Percentiles rank a stretch among this genome's conserved stretches.
phyloP scores from a whole-genome alignment of 1,140 invertebrate genomes.

The Ruditapes philippinarum region DNA sequence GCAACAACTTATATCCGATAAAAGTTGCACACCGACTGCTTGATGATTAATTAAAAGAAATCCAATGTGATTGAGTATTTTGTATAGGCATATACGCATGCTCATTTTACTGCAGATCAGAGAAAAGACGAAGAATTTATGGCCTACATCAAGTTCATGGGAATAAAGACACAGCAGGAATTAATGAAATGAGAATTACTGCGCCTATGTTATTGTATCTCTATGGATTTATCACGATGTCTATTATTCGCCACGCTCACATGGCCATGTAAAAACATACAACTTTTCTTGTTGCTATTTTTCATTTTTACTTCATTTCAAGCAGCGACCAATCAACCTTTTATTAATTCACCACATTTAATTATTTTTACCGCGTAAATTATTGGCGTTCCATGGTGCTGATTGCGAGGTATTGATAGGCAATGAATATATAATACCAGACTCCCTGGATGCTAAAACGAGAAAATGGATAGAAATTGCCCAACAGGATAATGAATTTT shows the following conservation, averaged over 20 bases:
- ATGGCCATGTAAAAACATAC: not conserved
- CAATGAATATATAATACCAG: not conserved
- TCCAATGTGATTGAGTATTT: no score
- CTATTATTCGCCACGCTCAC: not conserved
- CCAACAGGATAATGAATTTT: not conserved
- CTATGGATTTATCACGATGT: not conserved
- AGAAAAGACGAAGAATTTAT: no score
- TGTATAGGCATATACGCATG: no score
- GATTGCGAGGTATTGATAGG: not conserved
- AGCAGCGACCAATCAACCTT: not conserved
- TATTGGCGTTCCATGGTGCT: not conserved
- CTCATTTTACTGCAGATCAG: no score
- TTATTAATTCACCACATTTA: constrained; percentile 17
- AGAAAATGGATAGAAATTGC: constrained; percentile 1
- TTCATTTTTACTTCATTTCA: not conserved
- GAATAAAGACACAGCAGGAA: no score
- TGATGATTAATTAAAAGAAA: no score
- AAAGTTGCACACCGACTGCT: no score
- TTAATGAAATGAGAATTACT: no score
- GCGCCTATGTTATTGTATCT: no score
- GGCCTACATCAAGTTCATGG: no score
- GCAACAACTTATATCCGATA: no score
- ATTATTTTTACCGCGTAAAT: constrained; percentile 1
- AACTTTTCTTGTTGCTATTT: not conserved
- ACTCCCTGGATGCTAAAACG: not conserved